Conservation (phyloP, 2,888 invertebrate species). For the Lampropteryx suffumata region DNA sequence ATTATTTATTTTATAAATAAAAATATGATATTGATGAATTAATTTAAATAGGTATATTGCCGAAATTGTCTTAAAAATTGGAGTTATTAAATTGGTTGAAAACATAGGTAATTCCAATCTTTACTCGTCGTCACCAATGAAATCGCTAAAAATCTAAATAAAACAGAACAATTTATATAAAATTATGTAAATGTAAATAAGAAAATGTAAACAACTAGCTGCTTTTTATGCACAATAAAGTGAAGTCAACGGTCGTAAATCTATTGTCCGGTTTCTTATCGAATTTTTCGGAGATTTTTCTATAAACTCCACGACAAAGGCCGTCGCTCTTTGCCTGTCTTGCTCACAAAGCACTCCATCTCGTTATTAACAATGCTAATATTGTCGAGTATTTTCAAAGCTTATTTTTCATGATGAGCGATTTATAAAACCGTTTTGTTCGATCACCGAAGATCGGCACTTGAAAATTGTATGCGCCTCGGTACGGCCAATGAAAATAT, state of each 20-base stretch:
- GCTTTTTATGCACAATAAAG: constrained; percentile 3
- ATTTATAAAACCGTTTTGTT: constrained; percentile 24
- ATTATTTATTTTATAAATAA: too few relatives aligned
- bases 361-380: constrained; percentile 45
- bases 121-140: too few relatives aligned
- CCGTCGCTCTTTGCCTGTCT: constrained; percentile 38
- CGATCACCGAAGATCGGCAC: constrained; percentile 19
- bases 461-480: constrained; percentile 25
- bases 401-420: constrained; percentile 30
- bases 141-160: too few relatives aligned
- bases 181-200: too few relatives aligned
- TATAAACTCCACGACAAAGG: constrained; percentile 44
- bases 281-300: constrained; percentile 44
- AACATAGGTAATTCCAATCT: too few relatives aligned
- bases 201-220: not conserved
- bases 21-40: too few relatives aligned
- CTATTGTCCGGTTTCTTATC: constrained; percentile 36
- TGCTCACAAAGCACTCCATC: constrained; percentile 43
- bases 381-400: constrained; percentile 44
- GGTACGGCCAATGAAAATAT: constrained; percentile 19
- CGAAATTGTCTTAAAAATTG: too few relatives aligned
- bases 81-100: too few relatives aligned
- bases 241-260: constrained; percentile 19
- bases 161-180: too few relatives aligned
- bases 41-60: too few relatives aligned